These are phyloP conservation scores for Ladona fulva DNA, from an alignment of 1,140 invertebrate species.

Conservation along the genomic window DNA sequence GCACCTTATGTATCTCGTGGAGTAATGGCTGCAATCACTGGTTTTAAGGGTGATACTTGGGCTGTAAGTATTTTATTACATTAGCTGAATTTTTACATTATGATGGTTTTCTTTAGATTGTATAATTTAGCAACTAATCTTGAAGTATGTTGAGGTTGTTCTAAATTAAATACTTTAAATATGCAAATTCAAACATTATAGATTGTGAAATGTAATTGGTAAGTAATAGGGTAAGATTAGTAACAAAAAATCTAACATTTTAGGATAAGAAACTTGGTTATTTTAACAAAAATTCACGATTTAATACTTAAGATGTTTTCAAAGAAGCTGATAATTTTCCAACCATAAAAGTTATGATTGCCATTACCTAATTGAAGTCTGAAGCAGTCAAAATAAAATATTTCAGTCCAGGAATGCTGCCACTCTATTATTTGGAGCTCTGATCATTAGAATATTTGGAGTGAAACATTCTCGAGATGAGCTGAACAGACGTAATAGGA, in stretches of 20 bases:
- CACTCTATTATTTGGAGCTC: slow-evolving; percentile 70
- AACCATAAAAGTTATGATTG: too few relatives aligned
- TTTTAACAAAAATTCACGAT: too few relatives aligned
- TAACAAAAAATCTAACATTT: too few relatives aligned
- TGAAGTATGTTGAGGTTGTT: background rate
- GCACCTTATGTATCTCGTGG: slow-evolving; percentile 61
- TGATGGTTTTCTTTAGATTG: background rate
- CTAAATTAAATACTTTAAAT: slow-evolving; percentile 12
- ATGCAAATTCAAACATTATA: too few relatives aligned
- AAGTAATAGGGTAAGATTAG: too few relatives aligned
- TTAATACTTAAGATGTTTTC: too few relatives aligned
- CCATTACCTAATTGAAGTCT: too few relatives aligned
- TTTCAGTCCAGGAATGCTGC: slow-evolving; percentile 73
- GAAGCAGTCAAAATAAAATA: too few relatives aligned
- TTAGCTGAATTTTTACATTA: slow-evolving; percentile 15
- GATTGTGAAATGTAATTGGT: too few relatives aligned
- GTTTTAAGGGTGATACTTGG: slow-evolving; percentile 69
- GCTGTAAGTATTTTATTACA: slow-evolving; percentile 47
- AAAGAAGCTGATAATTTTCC: too few relatives aligned
- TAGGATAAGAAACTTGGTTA: too few relatives aligned
- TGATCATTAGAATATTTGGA: slow-evolving; percentile 85
- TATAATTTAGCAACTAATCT: background rate
- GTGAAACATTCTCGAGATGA: slow-evolving; percentile 68
- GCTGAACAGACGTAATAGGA: slow-evolving; percentile 61
- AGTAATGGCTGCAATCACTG: slow-evolving; percentile 60